Evolutionary conservation across 2,113 vertebrate species (phyloP).

Genomic region (Osmerus mordax): DNA sequence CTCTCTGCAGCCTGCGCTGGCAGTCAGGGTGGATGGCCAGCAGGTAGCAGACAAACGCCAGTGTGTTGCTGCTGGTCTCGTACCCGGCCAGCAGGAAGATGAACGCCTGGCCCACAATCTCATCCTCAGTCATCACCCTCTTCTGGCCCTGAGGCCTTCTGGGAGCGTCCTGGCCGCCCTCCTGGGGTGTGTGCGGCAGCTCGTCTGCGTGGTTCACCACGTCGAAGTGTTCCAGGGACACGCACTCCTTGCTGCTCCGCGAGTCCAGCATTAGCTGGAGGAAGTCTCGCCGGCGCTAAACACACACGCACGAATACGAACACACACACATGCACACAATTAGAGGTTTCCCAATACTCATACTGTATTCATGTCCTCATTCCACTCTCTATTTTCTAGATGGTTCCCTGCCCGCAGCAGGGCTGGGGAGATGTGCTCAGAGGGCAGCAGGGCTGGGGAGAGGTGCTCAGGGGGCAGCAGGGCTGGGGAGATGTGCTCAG

Average conservation of each 20-base stretch:
- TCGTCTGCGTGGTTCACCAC: conserved; percentile 47
- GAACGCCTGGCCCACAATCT: conserved; percentile 88
- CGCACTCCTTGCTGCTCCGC: conserved; percentile 34
- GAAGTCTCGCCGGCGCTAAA: conserved; percentile 86
- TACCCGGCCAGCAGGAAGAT: conserved; percentile 90
- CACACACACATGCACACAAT: background rate
- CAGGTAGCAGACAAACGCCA: conserved; percentile 86
- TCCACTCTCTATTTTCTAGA: background rate
- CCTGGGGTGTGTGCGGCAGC: background rate
- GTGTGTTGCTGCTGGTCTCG: conserved; percentile 82
- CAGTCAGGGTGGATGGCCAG: conserved; percentile 82
- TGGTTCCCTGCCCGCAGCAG: background rate
- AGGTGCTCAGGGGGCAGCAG: no score
- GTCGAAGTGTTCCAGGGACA: conserved; percentile 66
- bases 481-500: no score
- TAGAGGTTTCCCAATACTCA: background rate
- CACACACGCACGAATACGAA: background rate
- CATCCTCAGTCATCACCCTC: conserved; percentile 79
- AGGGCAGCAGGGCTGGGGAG: no score
- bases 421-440: no score
- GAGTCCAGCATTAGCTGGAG: conserved; percentile 89
- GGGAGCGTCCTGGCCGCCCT: conserved; percentile 3
- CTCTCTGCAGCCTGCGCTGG: conserved; percentile 78
- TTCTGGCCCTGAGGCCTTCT: conserved; percentile 36
- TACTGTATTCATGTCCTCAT: background rate